These are phyloP conservation scores for Danaus chrysippus DNA, from an alignment of 2,888 invertebrate species.

Conservation along the genomic window DNA sequence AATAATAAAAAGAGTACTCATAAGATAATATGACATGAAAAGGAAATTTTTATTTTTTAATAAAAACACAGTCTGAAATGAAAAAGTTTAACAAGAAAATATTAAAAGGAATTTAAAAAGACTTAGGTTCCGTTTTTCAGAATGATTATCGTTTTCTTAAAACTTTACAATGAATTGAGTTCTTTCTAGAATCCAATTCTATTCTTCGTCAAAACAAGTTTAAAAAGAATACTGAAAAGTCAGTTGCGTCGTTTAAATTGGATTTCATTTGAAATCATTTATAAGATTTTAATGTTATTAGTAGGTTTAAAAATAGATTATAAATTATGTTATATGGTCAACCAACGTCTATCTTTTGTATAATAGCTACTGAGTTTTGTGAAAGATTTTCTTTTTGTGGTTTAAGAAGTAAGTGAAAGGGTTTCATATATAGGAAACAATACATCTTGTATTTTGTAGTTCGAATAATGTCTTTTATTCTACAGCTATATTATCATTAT, in stretches of 20 bases:
- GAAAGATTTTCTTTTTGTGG: constrained; percentile 93
- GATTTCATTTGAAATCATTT: too few species aligned
- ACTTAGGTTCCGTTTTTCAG: not conserved
- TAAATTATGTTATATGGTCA: constrained; percentile 59
- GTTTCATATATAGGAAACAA: not conserved
- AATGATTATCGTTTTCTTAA: not conserved
- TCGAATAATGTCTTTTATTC: constrained; percentile 24
- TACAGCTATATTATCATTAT: constrained; percentile 88
- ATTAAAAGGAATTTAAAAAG: not conserved
- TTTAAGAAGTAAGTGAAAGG: constrained; percentile 80
- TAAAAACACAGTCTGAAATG: too few species aligned
- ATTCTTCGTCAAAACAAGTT: not conserved
- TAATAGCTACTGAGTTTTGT: constrained; percentile 91
- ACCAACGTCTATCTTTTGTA: constrained; percentile 86
- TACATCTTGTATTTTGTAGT: not conserved
- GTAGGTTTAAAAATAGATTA: not conserved
- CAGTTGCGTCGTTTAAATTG: not conserved
- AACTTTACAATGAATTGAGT: not conserved
- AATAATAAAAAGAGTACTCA: too few species aligned
- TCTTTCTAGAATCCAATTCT: not conserved
- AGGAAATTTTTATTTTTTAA: too few species aligned
- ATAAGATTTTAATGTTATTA: not conserved
- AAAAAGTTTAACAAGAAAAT: not conserved
- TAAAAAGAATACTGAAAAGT: constrained; percentile 4
- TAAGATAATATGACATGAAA: too few species aligned